Evolutionary conservation across 2,113 vertebrate species (phyloP).

Genomic region (Pipa parva): DNA sequence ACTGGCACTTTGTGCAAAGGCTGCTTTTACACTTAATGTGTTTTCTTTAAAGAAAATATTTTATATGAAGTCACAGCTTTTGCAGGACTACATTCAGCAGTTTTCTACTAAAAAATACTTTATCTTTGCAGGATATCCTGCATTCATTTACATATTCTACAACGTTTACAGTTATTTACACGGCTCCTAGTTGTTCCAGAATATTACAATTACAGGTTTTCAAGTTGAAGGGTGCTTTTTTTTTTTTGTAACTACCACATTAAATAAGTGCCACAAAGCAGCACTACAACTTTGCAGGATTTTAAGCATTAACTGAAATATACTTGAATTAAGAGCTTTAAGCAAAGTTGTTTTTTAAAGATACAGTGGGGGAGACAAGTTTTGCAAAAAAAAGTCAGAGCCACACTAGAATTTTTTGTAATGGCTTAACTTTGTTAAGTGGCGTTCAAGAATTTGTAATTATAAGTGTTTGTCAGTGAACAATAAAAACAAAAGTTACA

Average conservation of each 20-base stretch:
- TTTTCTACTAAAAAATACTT: conserved; percentile 94
- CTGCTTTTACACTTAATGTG: conserved; percentile 55
- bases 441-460: no score
- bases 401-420: no score
- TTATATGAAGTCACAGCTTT: conserved; percentile 70
- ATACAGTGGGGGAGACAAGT: no score
- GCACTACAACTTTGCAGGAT: neutral
- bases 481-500: no score
- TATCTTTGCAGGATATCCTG: conserved; percentile 77
- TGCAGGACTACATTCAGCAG: conserved; percentile 87
- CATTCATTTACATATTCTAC: conserved; percentile 95
- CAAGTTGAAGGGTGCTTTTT: conserved; percentile 28
- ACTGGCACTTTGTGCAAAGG: conserved; percentile 73
- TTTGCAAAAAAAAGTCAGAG: no score
- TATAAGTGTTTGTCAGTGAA: no score
- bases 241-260: neutral
- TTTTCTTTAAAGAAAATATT: conserved; percentile 73
- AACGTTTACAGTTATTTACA: conserved; percentile 96
- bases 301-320: neutral
- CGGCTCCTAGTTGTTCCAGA: conserved; percentile 64
- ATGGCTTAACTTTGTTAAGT: no score
- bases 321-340: no score
- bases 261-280: neutral
- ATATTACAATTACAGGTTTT: conserved; percentile 12
- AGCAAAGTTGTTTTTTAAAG: no score